Evolutionary conservation across 1,140 invertebrate genomes (phyloP).

Genomic region (Aphidius gifuensis): DNA sequence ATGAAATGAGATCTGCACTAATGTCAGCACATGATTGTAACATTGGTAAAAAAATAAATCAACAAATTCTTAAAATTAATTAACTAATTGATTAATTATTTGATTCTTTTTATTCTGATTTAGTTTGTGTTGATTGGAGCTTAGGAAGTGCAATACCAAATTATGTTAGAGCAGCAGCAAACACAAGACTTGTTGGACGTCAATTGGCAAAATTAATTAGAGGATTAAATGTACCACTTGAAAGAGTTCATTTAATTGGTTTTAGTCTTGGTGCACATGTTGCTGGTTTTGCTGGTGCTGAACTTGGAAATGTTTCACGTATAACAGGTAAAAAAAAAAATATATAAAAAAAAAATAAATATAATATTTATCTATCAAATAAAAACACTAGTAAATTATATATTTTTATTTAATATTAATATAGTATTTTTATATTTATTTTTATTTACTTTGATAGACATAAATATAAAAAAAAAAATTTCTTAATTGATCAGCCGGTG

Average conservation of each 20-base stretch:
- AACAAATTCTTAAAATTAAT: conserved; percentile 11
- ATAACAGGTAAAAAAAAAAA: conserved; percentile 90
- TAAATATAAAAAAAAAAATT: too few species aligned
- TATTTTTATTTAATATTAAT: not conserved
- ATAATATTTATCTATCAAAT: too few species aligned
- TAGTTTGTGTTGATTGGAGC: conserved; percentile 95
- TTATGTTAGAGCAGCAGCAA: conserved; percentile 89
- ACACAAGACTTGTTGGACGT: conserved; percentile 87
- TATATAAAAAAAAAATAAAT: conserved; percentile 11
- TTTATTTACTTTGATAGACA: too few species aligned
- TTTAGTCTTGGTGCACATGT: conserved; percentile 90
- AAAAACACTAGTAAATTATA: too few species aligned
- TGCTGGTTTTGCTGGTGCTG: conserved; percentile 87
- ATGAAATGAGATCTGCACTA: conserved; percentile 85
- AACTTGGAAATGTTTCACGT: conserved; percentile 76
- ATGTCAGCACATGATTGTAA: conserved; percentile 68
- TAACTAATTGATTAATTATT: not conserved
- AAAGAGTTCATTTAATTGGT: conserved; percentile 84
- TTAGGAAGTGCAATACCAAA: conserved; percentile 87
- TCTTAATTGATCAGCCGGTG: too few species aligned
- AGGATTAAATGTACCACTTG: conserved; percentile 58
- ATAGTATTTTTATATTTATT: too few species aligned
- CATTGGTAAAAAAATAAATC: too few species aligned
- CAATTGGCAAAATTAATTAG: conserved; percentile 74
- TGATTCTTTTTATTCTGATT: conserved; percentile 17